These are phyloP conservation scores for Chauna torquata DNA, from an alignment of 2,113 vertebrate species.

Conservation along the genomic window DNA sequence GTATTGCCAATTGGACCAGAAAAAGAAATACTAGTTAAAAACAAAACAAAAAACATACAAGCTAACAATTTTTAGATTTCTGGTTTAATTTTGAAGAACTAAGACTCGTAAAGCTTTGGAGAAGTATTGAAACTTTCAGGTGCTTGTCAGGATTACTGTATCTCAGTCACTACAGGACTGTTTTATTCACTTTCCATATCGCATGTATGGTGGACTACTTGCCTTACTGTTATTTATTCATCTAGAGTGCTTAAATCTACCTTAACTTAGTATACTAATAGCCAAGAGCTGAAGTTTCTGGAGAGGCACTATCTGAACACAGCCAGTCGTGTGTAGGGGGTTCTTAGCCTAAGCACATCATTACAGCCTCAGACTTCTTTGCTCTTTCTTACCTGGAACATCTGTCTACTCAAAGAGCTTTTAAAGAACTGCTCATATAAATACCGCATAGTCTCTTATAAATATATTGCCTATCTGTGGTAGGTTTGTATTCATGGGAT, in stretches of 20 bases:
- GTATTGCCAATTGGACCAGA: not conserved
- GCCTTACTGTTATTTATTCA: not conserved
- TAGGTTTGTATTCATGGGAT: not conserved
- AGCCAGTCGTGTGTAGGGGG: fast-evolving
- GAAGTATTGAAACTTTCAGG: not conserved
- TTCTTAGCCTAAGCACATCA: fast-evolving
- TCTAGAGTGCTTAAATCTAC: not conserved
- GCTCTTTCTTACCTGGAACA: too few relatives aligned
- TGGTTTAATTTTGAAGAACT: not conserved
- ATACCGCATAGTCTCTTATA: not conserved
- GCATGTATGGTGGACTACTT: not conserved
- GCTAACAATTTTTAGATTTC: not conserved
- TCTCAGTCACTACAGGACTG: not conserved
- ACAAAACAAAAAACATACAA: not conserved
- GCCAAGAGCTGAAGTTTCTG: not conserved
- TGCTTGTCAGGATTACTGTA: not conserved
- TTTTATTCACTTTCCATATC: not conserved
- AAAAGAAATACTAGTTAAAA: not conserved
- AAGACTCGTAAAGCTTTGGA: not conserved
- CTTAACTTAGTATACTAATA: not conserved
- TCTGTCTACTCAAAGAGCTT: not conserved
- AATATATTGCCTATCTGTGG: not conserved
- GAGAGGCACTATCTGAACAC: not conserved
- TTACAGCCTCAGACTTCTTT: not conserved
- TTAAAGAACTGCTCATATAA: fast-evolving